Base-by-base conservation (phyloP, 2,888 invertebrate species). In the Lasioglossum calceatum region DNA sequence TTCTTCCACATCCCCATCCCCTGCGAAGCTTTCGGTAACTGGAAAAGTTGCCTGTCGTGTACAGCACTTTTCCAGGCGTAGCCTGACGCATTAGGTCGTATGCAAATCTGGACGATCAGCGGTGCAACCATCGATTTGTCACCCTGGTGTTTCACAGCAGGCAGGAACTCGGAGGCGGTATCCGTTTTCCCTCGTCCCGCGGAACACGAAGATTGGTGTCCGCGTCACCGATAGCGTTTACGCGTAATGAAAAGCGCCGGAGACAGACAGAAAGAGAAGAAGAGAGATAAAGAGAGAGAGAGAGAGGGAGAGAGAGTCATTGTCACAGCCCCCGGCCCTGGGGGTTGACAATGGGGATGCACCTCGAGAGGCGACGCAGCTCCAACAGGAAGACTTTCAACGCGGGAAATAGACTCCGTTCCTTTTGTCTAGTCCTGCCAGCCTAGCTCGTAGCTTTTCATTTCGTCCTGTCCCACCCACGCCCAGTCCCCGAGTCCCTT, bases 211-310 rank as follows among this genome's bases (percentile, higher is more conserved):
- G 91, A 90, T 90, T 83, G 82, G 83, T 89, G 89, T 86, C 78
- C 78, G 27, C 81, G 85, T 89, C 85, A 81, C 84, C 87, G 90
- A 90, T 90, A 90, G 76, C 89, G 88, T 89, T 90, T 85, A 82
- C 81, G 84, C 64, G 82, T 79, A 71, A 87, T 90, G 90, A 90
- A 91, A 90, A 86, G 89, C 86, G 74, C 47, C 76, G 81, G 80
- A 73, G 84, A 81, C 83, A 79, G 82, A 76, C 23, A 4, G 19
- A 32, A 32, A 67, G 32, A 23, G 70, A 39, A 19, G 8, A 19
- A 39, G 70, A 32, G 32, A 64, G 64, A 32, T 10, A n/a, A 7
- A 32, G 64, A 32, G 32, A 32, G 32, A 7, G 64, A 7, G 32
- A 14, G 27, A 64, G 64, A 8, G 64, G 16, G 64, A 8, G 64